Evolutionary conservation across 2,888 invertebrate species (phyloP).

Genomic region (Ectemnius cavifrons): DNA sequence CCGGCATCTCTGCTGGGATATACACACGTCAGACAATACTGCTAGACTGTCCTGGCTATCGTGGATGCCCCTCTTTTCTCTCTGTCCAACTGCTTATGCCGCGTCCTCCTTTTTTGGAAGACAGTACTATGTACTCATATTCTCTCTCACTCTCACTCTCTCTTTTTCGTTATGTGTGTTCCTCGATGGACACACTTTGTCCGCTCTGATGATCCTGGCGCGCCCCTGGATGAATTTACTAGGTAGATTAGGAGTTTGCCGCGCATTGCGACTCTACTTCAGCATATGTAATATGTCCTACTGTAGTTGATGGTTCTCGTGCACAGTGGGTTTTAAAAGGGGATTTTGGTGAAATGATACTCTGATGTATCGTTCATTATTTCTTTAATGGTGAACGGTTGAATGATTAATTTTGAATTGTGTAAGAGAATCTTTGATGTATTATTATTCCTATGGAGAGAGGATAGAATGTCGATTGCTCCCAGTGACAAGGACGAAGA

Average conservation of each 20-base stretch:
- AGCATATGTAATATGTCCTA: too few relatives aligned
- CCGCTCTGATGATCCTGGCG: not conserved
- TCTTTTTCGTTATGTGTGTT: too few relatives aligned
- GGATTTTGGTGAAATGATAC: too few relatives aligned
- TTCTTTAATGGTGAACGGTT: too few relatives aligned
- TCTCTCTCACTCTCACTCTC: not conserved
- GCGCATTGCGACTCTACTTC: too few relatives aligned
- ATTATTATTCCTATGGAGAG: not conserved
- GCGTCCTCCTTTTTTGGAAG: not conserved
- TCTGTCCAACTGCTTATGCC: not conserved
- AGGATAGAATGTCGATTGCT: not conserved
- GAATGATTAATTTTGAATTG: too few relatives aligned
- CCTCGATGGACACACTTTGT: not conserved
- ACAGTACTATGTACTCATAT: too few relatives aligned
- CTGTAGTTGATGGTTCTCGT: too few relatives aligned
- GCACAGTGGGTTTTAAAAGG: too few relatives aligned
- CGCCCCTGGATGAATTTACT: not conserved
- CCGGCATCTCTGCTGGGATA: conserved; percentile 58
- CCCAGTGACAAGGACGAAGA: not conserved
- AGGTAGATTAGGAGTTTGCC: not conserved
- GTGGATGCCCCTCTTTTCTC: not conserved
- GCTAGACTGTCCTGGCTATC: not conserved
- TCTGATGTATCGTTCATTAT: too few relatives aligned
- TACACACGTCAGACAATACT: conserved; percentile 37
- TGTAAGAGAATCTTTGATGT: not conserved